Conservation (phyloP, 2,113 vertebrate genomes). For the Pelecanoides urinatrix region DNA sequence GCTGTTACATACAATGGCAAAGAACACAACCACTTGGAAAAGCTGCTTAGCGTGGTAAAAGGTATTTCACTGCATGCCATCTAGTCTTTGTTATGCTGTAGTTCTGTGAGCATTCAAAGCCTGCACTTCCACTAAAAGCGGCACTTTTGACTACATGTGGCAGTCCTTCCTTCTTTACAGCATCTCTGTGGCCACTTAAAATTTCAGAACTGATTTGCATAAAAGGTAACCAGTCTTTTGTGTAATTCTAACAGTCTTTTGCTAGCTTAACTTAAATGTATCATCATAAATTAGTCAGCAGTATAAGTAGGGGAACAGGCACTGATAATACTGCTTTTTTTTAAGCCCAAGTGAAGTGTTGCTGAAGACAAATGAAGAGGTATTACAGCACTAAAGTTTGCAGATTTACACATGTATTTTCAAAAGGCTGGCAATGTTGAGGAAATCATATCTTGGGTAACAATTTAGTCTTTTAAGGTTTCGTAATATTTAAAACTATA, state of each 20-base stretch:
- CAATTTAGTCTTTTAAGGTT: not conserved
- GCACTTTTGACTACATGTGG: not conserved
- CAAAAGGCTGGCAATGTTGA: not conserved
- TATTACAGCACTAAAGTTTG: not conserved
- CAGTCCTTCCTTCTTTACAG: not conserved
- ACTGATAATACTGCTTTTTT: not conserved
- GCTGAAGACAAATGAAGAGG: not conserved
- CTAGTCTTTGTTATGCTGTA: not conserved
- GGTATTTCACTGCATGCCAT: constrained; percentile 61
- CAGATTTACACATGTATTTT: not conserved
- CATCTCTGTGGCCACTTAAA: not conserved
- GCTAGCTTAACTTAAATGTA: not conserved
- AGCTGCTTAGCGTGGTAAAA: constrained; percentile 89
- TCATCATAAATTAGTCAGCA: not conserved
- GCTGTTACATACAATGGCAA: constrained; percentile 94
- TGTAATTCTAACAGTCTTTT: not conserved
- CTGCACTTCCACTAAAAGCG: not conserved
- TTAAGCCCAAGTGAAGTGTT: not conserved
- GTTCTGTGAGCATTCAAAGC: not conserved
- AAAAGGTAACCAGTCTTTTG: not conserved
- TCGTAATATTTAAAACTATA: not conserved
- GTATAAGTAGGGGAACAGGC: not conserved
- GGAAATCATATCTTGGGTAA: not conserved
- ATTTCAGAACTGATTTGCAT: not conserved
- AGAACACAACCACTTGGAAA: constrained; percentile 89